Conservation (phyloP, 1,140 invertebrate species). For the Oscheius sp. region DNA sequence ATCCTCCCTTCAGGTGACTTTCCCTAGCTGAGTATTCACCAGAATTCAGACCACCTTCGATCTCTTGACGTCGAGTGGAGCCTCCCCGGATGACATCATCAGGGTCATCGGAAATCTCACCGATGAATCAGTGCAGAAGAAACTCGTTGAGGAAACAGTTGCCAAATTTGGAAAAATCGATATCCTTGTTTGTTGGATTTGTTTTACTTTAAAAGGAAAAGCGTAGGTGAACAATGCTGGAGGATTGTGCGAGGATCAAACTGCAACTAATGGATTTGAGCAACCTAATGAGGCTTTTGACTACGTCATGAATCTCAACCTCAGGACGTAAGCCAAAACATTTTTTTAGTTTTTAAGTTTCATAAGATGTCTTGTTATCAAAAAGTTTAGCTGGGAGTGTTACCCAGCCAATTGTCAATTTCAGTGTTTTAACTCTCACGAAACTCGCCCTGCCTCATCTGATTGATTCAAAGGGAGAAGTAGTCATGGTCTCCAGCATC, state of each 20-base stretch:
- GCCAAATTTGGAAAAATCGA: conserved; percentile 15
- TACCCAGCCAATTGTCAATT: too few relatives aligned
- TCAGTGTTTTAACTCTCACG: conserved; percentile 21
- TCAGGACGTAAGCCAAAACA: background rate
- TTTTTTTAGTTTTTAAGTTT: background rate
- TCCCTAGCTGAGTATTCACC: background rate
- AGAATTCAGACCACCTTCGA: conserved; percentile 3
- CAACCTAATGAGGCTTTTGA: conserved; percentile 16
- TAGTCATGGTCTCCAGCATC: conserved; percentile 17
- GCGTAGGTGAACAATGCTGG: conserved; percentile 30
- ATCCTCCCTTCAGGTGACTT: conserved; percentile 20
- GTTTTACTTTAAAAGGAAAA: too few relatives aligned
- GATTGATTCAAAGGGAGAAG: conserved; percentile 12
- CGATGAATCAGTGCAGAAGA: background rate
- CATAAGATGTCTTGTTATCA: too few relatives aligned
- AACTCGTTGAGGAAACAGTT: conserved; percentile 10
- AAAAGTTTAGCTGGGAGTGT: too few relatives aligned
- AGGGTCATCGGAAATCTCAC: conserved; percentile 15
- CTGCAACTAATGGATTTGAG: background rate
- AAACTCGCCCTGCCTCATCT: conserved; percentile 14
- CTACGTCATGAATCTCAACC: conserved; percentile 16
- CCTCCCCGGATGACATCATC: background rate
- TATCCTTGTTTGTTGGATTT: conserved; percentile 19
- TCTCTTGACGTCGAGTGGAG: background rate
- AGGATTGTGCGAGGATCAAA: background rate